phyloP scores from a whole-genome alignment of 2,797 vertebrate genomes.

The Clamator glandarius region DNA sequence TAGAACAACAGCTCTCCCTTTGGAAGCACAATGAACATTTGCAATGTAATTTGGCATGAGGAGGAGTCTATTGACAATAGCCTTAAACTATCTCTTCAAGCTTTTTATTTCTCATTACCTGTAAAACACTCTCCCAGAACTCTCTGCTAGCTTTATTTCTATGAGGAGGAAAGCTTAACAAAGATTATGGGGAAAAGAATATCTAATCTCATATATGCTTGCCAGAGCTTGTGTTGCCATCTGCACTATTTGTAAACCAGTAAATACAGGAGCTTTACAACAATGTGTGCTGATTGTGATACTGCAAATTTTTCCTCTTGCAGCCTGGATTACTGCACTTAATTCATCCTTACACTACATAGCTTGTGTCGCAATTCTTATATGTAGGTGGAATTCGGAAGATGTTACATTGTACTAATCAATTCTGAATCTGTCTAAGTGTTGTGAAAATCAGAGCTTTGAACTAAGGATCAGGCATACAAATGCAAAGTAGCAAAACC shows the following conservation, averaged over 20 bases:
- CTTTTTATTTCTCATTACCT: slow-evolving; percentile 2
- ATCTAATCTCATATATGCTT: not conserved
- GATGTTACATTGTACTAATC: not conserved
- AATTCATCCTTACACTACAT: not conserved
- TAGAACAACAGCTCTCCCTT: rapidly evolving
- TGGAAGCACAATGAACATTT: not conserved
- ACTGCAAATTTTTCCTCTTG: not conserved
- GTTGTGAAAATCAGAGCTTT: not conserved
- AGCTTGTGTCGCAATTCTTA: not conserved
- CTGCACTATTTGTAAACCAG: not conserved
- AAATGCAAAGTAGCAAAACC: not conserved
- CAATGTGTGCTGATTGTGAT: not conserved
- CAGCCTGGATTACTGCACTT: not conserved
- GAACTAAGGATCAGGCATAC: not conserved
- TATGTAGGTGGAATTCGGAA: not conserved
- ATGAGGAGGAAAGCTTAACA: not conserved
- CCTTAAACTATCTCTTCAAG: not conserved
- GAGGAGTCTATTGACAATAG: not conserved
- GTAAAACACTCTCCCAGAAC: not conserved
- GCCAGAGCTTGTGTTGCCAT: not conserved
- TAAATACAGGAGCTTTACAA: not conserved
- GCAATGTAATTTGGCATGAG: not conserved
- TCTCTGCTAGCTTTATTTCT: not conserved
- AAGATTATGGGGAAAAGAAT: not conserved
- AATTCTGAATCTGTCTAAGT: not conserved